Percentiles rank a stretch among this genome's conserved stretches.
phyloP scores from a whole-genome alignment of 2,113 vertebrate species.

The Odocoileus hemionus region DNA sequence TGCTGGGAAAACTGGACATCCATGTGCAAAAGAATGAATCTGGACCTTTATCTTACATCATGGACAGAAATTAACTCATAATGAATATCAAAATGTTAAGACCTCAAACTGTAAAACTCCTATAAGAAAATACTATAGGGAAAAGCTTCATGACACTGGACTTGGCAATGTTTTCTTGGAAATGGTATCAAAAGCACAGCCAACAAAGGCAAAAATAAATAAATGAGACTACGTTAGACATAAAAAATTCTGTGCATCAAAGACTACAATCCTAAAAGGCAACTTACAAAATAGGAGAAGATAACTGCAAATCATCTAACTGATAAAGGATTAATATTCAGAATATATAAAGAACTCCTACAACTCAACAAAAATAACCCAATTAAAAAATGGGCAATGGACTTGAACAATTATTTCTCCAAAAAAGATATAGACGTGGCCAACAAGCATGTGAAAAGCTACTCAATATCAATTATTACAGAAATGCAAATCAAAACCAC shows the following conservation, averaged over 20 bases:
- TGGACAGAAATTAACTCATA: slow-evolving; percentile 1
- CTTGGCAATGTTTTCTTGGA: neutral
- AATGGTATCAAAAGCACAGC: neutral
- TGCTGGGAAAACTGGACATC: neutral
- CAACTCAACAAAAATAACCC: neutral
- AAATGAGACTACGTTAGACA: neutral
- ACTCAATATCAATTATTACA: neutral
- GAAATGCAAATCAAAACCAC: slow-evolving; percentile 1
- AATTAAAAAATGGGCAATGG: neutral
- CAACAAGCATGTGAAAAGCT: neutral
- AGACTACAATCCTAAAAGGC: neutral
- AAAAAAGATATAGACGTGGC: neutral
- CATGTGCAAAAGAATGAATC: neutral
- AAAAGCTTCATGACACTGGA: neutral
- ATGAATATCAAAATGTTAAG: neutral
- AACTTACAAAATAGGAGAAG: neutral
- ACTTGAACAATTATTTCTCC: neutral
- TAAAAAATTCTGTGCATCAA: neutral
- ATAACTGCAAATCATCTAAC: neutral
- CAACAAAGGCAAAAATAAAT: neutral
- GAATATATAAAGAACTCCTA: neutral
- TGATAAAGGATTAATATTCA: neutral
- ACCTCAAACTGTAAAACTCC: neutral
- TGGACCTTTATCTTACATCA: neutral
- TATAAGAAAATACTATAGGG: neutral